A percentile compares a stretch with the other conserved stretches of the same genome.
These are phyloP conservation scores for Drosophila truncata DNA, from an alignment of 1,140 invertebrate species.

Conservation along the genomic window DNA sequence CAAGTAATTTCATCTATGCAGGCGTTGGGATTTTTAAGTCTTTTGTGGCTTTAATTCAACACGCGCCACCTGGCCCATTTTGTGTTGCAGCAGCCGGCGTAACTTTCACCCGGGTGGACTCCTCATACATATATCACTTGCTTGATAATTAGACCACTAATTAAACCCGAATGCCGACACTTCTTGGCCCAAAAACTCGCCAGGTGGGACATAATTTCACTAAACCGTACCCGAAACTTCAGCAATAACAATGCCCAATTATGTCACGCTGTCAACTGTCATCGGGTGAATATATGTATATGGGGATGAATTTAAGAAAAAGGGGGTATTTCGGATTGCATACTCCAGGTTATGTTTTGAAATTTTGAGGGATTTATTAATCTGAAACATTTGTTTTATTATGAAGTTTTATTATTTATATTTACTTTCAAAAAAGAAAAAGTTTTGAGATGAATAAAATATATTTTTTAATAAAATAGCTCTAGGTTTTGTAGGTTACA, in stretches of 20 bases:
- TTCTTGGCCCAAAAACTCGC: slow-evolving; percentile 40
- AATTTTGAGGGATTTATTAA: neutral
- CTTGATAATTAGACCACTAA: slow-evolving; percentile 63
- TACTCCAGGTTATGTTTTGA: neutral
- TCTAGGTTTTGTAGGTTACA: neutral
- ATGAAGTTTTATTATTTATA: neutral
- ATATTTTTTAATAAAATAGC: neutral
- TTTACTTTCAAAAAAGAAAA: neutral
- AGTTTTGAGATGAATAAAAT: neutral
- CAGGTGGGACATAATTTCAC: slow-evolving; percentile 26
- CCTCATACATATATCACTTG: slow-evolving; percentile 41
- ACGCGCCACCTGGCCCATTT: slow-evolving; percentile 34
- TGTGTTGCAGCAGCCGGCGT: slow-evolving; percentile 5
- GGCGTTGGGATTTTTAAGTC: slow-evolving; percentile 15
- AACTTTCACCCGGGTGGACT: slow-evolving; percentile 54
- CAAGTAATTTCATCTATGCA: slow-evolving; percentile 51
- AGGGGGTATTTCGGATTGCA: neutral
- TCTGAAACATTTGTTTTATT: too few relatives aligned
- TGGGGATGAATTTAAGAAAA: neutral
- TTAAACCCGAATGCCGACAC: slow-evolving; percentile 52
- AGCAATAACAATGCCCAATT: slow-evolving; percentile 61
- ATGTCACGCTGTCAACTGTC: slow-evolving; percentile 56
- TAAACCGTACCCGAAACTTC: slow-evolving; percentile 12
- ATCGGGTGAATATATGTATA: slow-evolving; percentile 37
- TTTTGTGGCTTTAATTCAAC: slow-evolving; percentile 38